Conservation (phyloP, 2,113 vertebrate species). For the Toxostoma redivivum region DNA sequence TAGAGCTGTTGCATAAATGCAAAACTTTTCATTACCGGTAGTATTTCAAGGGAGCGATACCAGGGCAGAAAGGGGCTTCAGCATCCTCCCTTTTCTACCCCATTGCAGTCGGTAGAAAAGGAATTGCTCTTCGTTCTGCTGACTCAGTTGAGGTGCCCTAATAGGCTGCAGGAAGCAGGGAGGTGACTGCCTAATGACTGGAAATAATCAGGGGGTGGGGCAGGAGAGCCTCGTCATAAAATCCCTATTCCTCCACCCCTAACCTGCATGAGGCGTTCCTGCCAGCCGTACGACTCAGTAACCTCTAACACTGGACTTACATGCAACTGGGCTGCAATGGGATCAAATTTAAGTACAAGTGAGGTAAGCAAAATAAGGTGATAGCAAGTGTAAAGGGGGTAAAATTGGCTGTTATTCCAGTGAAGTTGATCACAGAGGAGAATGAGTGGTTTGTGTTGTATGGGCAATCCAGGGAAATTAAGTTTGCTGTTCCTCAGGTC, state of each 20-base stretch:
- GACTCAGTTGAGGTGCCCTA: slow-evolving; percentile 16
- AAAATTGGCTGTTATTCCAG: neutral
- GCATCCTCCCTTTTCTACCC: too few relatives aligned
- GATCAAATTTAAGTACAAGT: slow-evolving; percentile 62
- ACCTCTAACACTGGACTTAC: neutral
- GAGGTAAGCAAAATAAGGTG: slow-evolving; percentile 42
- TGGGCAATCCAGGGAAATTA: fast-evolving
- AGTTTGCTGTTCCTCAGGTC: neutral
- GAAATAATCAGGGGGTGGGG: slow-evolving; percentile 40
- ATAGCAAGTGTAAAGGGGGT: neutral
- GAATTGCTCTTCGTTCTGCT: neutral
- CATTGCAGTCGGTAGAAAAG: neutral
- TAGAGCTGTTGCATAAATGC: neutral
- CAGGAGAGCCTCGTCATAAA: slow-evolving; percentile 6
- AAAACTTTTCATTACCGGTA: neutral
- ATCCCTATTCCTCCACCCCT: slow-evolving; percentile 18
- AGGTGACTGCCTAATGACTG: slow-evolving; percentile 36
- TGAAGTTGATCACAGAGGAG: neutral
- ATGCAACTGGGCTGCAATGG: slow-evolving; percentile 54
- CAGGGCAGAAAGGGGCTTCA: neutral
- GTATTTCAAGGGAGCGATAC: neutral
- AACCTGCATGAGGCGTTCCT: slow-evolving; percentile 20
- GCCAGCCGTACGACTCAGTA: fast-evolving
- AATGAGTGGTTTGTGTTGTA: neutral
- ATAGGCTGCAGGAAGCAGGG: slow-evolving; percentile 38